A percentile compares a stretch with the other conserved stretches of the same genome.
phyloP scores from a whole-genome alignment of 2,113 vertebrate genomes.

The Micronycteris hirsuta region DNA sequence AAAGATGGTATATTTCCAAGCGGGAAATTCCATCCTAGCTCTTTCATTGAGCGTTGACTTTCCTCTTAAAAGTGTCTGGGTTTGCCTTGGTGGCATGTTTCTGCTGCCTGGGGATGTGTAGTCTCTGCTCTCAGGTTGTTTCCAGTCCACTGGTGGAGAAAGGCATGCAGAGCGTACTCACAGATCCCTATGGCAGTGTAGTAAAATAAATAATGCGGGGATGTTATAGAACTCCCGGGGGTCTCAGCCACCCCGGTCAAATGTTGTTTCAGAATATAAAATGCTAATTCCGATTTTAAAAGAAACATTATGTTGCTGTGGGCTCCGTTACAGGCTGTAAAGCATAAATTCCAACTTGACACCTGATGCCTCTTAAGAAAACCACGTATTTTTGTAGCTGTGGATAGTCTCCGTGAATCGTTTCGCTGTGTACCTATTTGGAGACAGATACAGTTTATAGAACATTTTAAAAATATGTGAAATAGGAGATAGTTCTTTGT shows the following conservation, averaged over 20 bases:
- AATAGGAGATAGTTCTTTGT: neutral
- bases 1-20: neutral
- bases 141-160: neutral
- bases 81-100: neutral
- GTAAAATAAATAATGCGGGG: neutral
- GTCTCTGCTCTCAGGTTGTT: neutral
- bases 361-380: slow-evolving; percentile 48
- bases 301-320: neutral
- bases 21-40: neutral
- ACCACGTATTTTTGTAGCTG: slow-evolving; percentile 4
- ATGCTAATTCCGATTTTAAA: slow-evolving; percentile 46
- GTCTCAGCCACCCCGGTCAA: neutral
- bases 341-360: slow-evolving; percentile 27
- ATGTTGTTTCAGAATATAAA: slow-evolving; percentile 6
- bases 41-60: neutral
- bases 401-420: slow-evolving; percentile 10
- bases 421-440: slow-evolving; percentile 4
- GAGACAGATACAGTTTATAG: neutral
- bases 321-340: neutral
- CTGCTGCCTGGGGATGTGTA: neutral
- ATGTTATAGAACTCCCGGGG: neutral
- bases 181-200: neutral
- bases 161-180: neutral
- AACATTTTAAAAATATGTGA: slow-evolving; percentile 7
- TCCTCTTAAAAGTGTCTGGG: neutral